Percentiles rank a stretch among this genome's conserved stretches.
Evolutionary conservation across 30 jellyfish, hydroid and myxozoan genomes (phyloP).

Genomic region (Mastigias papua): DNA sequence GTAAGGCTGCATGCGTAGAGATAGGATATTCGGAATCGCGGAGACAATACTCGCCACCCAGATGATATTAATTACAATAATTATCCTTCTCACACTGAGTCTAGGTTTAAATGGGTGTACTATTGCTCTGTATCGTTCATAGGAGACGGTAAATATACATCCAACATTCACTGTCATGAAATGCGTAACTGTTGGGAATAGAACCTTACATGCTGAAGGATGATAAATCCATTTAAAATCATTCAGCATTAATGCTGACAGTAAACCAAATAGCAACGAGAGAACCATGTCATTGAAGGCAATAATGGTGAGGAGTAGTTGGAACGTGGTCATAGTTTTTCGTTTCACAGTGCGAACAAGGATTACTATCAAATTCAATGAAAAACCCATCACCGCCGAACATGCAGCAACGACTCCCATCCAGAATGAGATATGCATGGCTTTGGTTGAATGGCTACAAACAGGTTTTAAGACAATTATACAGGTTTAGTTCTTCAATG

Average conservation of each 20-base stretch:
- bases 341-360: constrained; percentile 18
- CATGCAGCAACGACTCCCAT: constrained; percentile 34
- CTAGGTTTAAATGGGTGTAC: constrained; percentile 56
- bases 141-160: constrained; percentile 41
- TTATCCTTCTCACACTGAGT: constrained; percentile 10
- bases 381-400: constrained; percentile 43
- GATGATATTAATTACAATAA: not conserved
- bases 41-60: constrained; percentile 25
- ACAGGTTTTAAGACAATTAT: not conserved
- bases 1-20: constrained; percentile 31
- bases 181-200: constrained; percentile 38
- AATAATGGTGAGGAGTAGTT: constrained; percentile 32
- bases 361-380: constrained; percentile 35
- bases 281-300: constrained; percentile 65
- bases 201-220: constrained; percentile 48
- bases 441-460: not conserved
- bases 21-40: constrained; percentile 41
- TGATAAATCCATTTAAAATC: constrained; percentile 63
- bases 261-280: constrained; percentile 43
- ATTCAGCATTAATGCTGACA: constrained; percentile 45
- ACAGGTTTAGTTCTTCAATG: too few relatives aligned
- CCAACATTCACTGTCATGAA: constrained; percentile 64
- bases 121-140: constrained; percentile 63
- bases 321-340: constrained; percentile 44
- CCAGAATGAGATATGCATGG: constrained; percentile 10